phyloP scores from a whole-genome alignment of 1,140 invertebrate genomes.

The Dinoponera quadriceps region DNA sequence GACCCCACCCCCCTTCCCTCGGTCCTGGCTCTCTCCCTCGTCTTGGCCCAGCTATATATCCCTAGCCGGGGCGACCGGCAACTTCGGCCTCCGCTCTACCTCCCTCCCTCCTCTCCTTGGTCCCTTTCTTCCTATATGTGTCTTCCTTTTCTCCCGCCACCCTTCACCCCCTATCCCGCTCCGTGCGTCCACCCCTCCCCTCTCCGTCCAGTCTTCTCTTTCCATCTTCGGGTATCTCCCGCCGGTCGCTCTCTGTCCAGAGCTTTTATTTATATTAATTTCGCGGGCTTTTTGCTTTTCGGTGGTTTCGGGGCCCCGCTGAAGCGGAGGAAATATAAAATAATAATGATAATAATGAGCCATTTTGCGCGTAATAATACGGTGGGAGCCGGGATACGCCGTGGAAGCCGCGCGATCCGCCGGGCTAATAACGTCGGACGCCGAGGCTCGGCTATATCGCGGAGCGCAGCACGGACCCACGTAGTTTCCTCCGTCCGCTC shows the following conservation, averaged over 20 bases:
- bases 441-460: conserved; percentile 70
- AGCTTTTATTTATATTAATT: conserved; percentile 85
- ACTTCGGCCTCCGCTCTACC: conserved; percentile 55
- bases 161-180: conserved; percentile 22
- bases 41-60: conserved; percentile 36
- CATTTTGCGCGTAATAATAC: conserved; percentile 84
- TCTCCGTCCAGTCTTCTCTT: conserved; percentile 38
- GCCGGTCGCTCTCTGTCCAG: conserved; percentile 58
- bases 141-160: conserved; percentile 45
- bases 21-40: conserved; percentile 49
- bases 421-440: conserved; percentile 81
- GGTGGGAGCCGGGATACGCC: conserved; percentile 78
- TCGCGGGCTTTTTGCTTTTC: conserved; percentile 81
- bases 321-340: conserved; percentile 82
- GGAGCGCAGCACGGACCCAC: conserved; percentile 69
- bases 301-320: conserved; percentile 71
- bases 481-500: conserved; percentile 72
- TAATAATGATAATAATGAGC: conserved; percentile 85
- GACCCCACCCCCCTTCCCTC: conserved; percentile 39
- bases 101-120: conserved; percentile 45
- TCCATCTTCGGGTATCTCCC: conserved; percentile 60
- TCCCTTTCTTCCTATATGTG: conserved; percentile 54
- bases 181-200: neutral
- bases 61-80: conserved; percentile 22
- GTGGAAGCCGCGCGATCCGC: conserved; percentile 79